Conservation (phyloP, 2,113 vertebrate species). For the Anarrhichthys ocellatus region DNA sequence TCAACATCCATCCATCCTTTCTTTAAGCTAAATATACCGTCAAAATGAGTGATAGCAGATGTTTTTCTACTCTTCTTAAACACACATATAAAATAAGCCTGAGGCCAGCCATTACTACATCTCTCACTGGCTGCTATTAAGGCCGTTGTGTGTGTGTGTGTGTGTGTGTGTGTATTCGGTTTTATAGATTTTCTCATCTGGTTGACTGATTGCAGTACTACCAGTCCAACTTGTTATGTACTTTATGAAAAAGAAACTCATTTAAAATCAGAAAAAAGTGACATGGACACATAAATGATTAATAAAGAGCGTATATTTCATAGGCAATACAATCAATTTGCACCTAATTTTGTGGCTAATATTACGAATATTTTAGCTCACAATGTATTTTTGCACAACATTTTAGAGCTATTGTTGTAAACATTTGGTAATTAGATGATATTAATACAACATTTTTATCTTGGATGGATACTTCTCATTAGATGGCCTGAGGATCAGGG, state of each 20-base stretch:
- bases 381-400: background rate
- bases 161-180: background rate
- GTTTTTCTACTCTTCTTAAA: conserved; percentile 40
- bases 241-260: background rate
- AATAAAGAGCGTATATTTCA: background rate
- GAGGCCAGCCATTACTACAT: conserved; percentile 44
- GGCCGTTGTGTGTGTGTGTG: background rate
- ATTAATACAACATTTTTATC: background rate
- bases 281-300: background rate
- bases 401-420: background rate
- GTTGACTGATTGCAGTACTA: background rate
- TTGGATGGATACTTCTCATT: background rate
- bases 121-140: conserved; percentile 17
- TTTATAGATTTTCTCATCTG: conserved; percentile 42
- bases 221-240: background rate
- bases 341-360: background rate
- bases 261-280: background rate
- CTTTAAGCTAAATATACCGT: conserved; percentile 3
- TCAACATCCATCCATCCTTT: conserved; percentile 21
- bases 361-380: background rate
- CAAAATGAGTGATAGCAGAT: conserved; percentile 49
- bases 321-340: background rate
- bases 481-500: background rate
- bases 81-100: conserved; percentile 1
- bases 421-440: background rate